phyloP scores from a whole-genome alignment of 1,140 invertebrate species.

The Rhopalosiphum maidis region DNA sequence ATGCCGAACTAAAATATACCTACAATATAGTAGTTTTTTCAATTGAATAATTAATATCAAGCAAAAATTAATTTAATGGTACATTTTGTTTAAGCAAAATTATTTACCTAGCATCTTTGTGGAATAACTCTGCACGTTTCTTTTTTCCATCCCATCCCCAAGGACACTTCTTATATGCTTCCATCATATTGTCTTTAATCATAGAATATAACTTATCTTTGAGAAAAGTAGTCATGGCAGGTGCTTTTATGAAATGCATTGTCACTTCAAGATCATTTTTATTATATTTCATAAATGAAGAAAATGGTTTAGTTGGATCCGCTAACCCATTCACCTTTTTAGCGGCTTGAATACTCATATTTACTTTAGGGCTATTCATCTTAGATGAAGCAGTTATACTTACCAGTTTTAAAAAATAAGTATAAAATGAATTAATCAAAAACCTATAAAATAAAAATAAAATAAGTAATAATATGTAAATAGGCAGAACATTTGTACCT shows the following conservation, averaged over 20 bases:
- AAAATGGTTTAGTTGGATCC: constrained; percentile 42
- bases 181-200: constrained; percentile 70
- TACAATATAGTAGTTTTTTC: not conserved
- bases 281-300: constrained; percentile 31
- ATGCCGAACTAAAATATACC: constrained; percentile 72
- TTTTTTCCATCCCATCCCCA: constrained; percentile 78
- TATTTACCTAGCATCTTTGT: constrained; percentile 69
- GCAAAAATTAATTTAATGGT: not conserved
- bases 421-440: not conserved
- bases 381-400: not conserved
- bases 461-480: not conserved
- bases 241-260: constrained; percentile 21
- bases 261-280: constrained; percentile 24
- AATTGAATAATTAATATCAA: not conserved
- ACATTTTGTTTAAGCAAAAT: not conserved
- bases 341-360: constrained; percentile 5
- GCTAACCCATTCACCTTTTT: not conserved
- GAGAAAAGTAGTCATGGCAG: not conserved
- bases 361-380: not conserved
- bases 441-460: not conserved
- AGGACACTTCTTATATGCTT: constrained; percentile 71
- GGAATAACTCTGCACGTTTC: constrained; percentile 75
- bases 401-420: not conserved
- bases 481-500: not conserved
- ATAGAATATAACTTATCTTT: constrained; percentile 67